Conservation (phyloP, 2,113 vertebrate genomes). For the Elaphurus davidianus region DNA sequence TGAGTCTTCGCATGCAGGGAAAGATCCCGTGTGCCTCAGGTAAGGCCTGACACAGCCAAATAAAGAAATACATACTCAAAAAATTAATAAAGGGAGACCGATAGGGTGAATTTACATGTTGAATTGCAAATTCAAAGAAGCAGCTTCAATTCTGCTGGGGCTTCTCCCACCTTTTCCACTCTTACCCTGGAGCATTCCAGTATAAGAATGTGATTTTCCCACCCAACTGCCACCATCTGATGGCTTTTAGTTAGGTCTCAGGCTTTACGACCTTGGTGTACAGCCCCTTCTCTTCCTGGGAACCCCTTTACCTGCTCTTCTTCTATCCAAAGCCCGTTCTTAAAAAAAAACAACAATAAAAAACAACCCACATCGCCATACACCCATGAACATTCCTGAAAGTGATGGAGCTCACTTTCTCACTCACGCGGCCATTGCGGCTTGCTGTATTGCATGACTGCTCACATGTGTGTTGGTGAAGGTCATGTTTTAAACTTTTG, state of each 20-base stretch:
- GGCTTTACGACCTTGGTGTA: neutral
- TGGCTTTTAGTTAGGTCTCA: neutral
- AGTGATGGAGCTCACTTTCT: neutral
- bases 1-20: neutral
- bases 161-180: neutral
- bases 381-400: neutral
- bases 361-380: neutral
- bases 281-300: neutral
- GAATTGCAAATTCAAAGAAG: neutral
- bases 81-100: neutral
- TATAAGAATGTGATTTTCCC: neutral
- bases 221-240: rapidly evolving
- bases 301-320: neutral
- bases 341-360: neutral
- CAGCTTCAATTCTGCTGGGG: neutral
- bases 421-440: neutral
- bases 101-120: neutral
- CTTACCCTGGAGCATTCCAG: neutral
- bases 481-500: neutral
- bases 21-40: neutral
- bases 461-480: neutral
- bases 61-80: neutral
- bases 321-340: neutral
- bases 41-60: neutral
- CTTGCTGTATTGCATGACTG: rapidly evolving